Evolutionary conservation across 1,140 invertebrate genomes (phyloP).

Genomic region (Bombus pascuorum): DNA sequence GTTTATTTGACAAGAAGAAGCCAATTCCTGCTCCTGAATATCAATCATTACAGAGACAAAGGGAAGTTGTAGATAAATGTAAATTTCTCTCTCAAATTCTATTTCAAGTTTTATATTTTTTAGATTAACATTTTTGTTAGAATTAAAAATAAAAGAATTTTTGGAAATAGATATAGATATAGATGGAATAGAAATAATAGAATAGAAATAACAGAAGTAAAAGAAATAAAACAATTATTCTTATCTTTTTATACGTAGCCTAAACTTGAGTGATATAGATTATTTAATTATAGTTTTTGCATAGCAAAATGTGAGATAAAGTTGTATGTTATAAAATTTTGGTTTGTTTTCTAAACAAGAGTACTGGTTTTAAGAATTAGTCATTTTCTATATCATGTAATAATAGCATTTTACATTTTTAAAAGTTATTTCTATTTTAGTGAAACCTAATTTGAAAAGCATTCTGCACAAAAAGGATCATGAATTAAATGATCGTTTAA

Average conservation of each 20-base stretch:
- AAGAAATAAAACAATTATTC: neutral
- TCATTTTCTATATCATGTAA: neutral
- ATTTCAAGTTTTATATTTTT: neutral
- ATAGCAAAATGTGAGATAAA: neutral
- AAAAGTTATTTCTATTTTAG: constrained; percentile 75
- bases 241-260: neutral
- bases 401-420: neutral
- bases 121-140: neutral
- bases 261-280: too few relatives aligned
- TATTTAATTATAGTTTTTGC: neutral
- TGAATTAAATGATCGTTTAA: constrained; percentile 84
- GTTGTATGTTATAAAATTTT: neutral
- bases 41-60: constrained; percentile 83
- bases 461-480: constrained; percentile 84
- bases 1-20: constrained; percentile 87
- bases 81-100: constrained; percentile 42
- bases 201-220: neutral
- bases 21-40: constrained; percentile 86
- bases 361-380: neutral
- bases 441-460: constrained; percentile 84
- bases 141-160: neutral
- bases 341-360: neutral
- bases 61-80: constrained; percentile 85
- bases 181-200: neutral
- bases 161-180: neutral